Percentiles rank a stretch among this genome's conserved stretches.
Evolutionary conservation across 2,888 invertebrate genomes (phyloP).

Genomic region (Sinodicranocentrus sp.): DNA sequence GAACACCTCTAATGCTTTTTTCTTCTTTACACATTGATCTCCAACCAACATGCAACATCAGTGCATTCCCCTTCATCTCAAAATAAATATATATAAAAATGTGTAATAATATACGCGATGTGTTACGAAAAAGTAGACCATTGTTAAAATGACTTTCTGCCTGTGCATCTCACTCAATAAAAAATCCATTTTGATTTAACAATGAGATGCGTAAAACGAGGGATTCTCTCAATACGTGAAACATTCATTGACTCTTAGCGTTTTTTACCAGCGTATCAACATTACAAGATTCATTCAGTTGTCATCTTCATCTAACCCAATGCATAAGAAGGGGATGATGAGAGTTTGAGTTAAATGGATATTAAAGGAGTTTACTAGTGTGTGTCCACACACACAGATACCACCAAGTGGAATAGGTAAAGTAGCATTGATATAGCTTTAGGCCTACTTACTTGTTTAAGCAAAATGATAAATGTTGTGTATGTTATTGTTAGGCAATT

Average conservation of each 20-base stretch:
- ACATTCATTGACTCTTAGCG: conserved; percentile 4
- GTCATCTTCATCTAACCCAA: conserved; percentile 41
- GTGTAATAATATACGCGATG: background rate
- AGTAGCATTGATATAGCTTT: background rate
- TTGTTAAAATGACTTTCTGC: background rate
- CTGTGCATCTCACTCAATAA: conserved; percentile 3
- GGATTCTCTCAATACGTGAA: background rate
- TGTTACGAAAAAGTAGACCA: conserved; percentile 17
- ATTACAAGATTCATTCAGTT: conserved; percentile 24
- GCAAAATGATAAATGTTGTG: conserved; percentile 29
- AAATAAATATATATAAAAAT: too few relatives aligned
- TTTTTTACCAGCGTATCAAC: background rate
- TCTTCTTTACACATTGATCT: background rate
- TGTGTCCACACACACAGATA: too few relatives aligned
- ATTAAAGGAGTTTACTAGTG: too few relatives aligned
- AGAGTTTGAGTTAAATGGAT: too few relatives aligned
- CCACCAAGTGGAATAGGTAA: too few relatives aligned
- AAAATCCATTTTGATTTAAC: conserved; percentile 28
- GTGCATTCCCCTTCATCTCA: too few relatives aligned
- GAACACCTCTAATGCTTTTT: background rate
- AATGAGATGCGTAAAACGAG: conserved; percentile 6
- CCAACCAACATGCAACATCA: too few relatives aligned
- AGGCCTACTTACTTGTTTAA: conserved; percentile 24
- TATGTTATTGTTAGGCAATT: conserved; percentile 34
- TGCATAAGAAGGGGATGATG: too few relatives aligned